Conservation (phyloP, 2,113 vertebrate genomes). For the Boulengeromyrus knoepffleri region DNA sequence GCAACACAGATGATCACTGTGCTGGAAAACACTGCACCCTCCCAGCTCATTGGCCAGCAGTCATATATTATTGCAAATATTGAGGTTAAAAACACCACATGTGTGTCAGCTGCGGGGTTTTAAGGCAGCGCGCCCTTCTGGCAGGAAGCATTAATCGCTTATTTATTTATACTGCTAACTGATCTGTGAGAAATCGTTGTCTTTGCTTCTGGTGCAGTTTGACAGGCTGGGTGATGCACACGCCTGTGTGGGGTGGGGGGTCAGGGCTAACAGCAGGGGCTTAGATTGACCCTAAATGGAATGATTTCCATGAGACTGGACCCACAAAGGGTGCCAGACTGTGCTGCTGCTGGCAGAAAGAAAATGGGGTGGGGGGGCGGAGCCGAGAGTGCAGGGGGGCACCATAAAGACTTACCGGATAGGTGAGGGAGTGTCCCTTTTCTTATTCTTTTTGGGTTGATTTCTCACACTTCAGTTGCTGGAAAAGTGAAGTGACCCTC, state of each 20-base stretch:
- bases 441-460: neutral
- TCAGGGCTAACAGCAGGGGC: neutral
- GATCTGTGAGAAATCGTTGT: slow-evolving; percentile 15
- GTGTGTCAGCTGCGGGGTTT: neutral
- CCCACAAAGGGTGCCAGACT: slow-evolving; percentile 12
- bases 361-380: slow-evolving; percentile 29
- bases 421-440: neutral
- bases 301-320: slow-evolving; percentile 24
- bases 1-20: slow-evolving; percentile 3
- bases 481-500: slow-evolving; percentile 36
- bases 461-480: slow-evolving; percentile 35
- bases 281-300: slow-evolving; percentile 20
- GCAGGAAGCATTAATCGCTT: neutral
- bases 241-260: neutral
- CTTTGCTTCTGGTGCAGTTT: slow-evolving; percentile 13
- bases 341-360: slow-evolving; percentile 41
- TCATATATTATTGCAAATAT: slow-evolving; percentile 10
- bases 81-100: neutral
- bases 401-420: neutral
- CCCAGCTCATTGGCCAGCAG: neutral
- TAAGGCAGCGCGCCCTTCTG: neutral
- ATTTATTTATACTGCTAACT: slow-evolving; percentile 5
- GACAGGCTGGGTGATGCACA: neutral
- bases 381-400: neutral
- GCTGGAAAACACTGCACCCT: neutral